Evolutionary conservation across 2,113 vertebrate genomes (phyloP).

Genomic region (Ochotona curzoniae): DNA sequence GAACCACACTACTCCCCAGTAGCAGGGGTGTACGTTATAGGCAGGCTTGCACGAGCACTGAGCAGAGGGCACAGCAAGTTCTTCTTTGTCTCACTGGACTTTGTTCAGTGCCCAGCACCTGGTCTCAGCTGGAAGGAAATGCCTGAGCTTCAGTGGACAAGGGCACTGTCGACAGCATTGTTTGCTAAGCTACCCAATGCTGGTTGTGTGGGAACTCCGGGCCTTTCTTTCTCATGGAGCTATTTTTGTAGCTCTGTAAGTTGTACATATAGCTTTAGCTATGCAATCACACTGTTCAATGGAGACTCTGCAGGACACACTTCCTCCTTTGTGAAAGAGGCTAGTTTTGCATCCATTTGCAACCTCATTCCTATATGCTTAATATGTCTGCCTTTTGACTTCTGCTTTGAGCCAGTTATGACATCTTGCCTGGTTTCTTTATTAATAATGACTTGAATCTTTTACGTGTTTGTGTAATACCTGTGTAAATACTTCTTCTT

Average conservation of each 20-base stretch:
- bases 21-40: not conserved
- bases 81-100: not conserved
- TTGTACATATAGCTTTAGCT: not conserved
- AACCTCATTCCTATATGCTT: not conserved
- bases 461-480: not conserved
- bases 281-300: not conserved
- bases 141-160: not conserved
- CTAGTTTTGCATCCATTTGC: not conserved
- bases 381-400: not conserved
- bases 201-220: not conserved
- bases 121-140: not conserved
- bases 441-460: slow-evolving; percentile 20
- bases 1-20: no score
- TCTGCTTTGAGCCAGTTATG: slow-evolving; percentile 10
- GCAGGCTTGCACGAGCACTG: not conserved
- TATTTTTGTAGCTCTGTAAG: not conserved
- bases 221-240: slow-evolving; percentile 8
- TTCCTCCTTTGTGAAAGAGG: not conserved
- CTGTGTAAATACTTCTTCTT: not conserved
- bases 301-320: no score
- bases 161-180: not conserved
- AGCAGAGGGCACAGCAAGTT: not conserved
- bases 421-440: slow-evolving; percentile 7
- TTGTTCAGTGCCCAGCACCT: not conserved
- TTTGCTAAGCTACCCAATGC: not conserved